Percentiles rank a stretch among this genome's conserved stretches.
phyloP scores from a whole-genome alignment of 1,140 invertebrate species.

The Zaprionus gabonicus region DNA sequence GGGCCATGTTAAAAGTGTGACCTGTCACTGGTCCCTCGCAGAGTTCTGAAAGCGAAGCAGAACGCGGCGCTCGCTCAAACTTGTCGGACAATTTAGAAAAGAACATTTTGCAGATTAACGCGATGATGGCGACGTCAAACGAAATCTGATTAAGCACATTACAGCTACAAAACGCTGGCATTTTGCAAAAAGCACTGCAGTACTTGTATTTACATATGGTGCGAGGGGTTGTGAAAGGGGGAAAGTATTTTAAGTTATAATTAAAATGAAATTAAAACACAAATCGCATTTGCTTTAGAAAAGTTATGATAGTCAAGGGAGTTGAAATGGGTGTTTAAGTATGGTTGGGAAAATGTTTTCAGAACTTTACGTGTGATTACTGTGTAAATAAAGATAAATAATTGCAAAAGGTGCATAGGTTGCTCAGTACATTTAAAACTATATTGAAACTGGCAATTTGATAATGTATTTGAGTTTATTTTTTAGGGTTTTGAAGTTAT shows the following conservation, averaged over 20 bases:
- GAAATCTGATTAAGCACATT: constrained; percentile 16
- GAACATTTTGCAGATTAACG: constrained; percentile 40
- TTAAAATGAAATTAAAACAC: background rate
- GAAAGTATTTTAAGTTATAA: background rate
- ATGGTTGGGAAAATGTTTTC: background rate
- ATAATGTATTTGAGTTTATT: too few relatives aligned
- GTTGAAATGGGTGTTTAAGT: background rate
- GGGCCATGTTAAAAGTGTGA: constrained; percentile 39
- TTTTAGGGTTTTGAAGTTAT: too few relatives aligned
- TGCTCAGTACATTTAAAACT: too few relatives aligned
- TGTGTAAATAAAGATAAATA: background rate
- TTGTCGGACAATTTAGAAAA: constrained; percentile 48
- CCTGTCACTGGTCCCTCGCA: constrained; percentile 15
- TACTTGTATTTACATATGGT: background rate
- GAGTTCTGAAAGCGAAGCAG: constrained; percentile 3
- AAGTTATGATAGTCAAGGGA: background rate
- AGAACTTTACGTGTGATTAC: background rate
- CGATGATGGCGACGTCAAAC: background rate
- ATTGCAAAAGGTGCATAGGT: background rate
- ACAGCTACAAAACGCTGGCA: background rate
- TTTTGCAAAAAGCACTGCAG: background rate
- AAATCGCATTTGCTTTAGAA: background rate
- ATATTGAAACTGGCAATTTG: too few relatives aligned
- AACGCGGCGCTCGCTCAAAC: constrained; percentile 21
- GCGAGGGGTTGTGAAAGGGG: background rate